Percentiles rank a stretch among this genome's conserved stretches.
These are phyloP conservation scores for Oscheius myriophilus DNA, from an alignment of 2,888 invertebrate genomes.

Conservation along the genomic window DNA sequence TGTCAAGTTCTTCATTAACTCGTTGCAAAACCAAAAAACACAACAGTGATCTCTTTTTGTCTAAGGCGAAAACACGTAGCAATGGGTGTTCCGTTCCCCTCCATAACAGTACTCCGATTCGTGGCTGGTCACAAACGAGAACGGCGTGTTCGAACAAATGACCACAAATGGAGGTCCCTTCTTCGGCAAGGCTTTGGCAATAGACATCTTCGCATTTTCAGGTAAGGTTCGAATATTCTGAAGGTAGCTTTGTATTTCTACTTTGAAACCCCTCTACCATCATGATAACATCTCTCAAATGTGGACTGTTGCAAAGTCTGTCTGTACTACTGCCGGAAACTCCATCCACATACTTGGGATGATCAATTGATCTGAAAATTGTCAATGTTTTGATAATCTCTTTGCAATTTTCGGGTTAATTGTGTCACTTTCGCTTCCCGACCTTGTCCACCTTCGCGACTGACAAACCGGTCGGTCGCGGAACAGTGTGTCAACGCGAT, in stretches of 20 bases:
- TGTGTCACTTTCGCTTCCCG: background rate
- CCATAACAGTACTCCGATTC: conserved; percentile 4
- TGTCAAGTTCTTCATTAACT: no score
- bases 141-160: background rate
- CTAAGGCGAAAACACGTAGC: conserved; percentile 1
- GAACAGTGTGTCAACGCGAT: background rate
- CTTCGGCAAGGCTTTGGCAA: background rate
- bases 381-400: background rate
- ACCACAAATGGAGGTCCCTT: background rate
- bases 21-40: no score
- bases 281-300: background rate
- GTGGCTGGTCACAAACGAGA: background rate
- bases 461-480: conserved; percentile 1
- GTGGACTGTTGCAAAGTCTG: background rate
- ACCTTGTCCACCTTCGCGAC: conserved; percentile 11
- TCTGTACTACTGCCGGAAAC: background rate
- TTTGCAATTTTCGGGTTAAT: background rate
- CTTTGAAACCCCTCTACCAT: no score
- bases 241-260: background rate
- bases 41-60: no score
- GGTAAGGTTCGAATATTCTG: background rate
- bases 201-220: background rate
- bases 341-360: background rate
- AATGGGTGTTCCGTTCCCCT: background rate
- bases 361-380: conserved; percentile 1